These are phyloP conservation scores for Drosophila novamexicana DNA, from an alignment of 1,140 invertebrate species.

Conservation along the genomic window DNA sequence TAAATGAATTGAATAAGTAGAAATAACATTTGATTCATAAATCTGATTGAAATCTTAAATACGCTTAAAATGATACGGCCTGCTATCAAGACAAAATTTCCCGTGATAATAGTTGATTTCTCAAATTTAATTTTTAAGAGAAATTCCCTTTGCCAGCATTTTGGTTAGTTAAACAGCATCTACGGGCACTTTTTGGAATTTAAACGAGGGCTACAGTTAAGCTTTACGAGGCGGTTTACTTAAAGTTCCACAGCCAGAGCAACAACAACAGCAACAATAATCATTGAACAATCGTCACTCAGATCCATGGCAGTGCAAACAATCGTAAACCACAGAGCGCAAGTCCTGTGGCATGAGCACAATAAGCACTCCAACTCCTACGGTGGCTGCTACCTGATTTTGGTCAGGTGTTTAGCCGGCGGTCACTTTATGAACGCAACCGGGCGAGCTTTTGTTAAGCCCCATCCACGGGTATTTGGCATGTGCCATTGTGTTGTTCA, in stretches of 20 bases:
- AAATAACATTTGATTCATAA: too few relatives aligned
- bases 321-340: constrained; percentile 61
- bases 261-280: constrained; percentile 14
- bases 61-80: too few relatives aligned
- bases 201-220: not conserved
- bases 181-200: too few relatives aligned
- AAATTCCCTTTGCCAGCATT: too few relatives aligned
- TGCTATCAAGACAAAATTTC: too few relatives aligned
- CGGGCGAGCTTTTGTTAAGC: constrained; percentile 64
- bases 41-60: too few relatives aligned
- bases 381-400: constrained; percentile 17
- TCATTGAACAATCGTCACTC: constrained; percentile 8
- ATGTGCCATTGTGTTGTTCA: constrained; percentile 46
- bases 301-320: constrained; percentile 51
- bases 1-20: not conserved
- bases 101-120: too few relatives aligned
- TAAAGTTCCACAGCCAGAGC: not conserved
- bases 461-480: constrained; percentile 10
- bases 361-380: not conserved
- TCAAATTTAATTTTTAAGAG: too few relatives aligned
- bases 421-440: constrained; percentile 59
- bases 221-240: not conserved
- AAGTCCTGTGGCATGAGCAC: constrained; percentile 30
- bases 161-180: not conserved
- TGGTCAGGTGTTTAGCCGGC: constrained; percentile 67